Conservation (phyloP, 2,113 vertebrate species). For the Polypterus bichir region DNA sequence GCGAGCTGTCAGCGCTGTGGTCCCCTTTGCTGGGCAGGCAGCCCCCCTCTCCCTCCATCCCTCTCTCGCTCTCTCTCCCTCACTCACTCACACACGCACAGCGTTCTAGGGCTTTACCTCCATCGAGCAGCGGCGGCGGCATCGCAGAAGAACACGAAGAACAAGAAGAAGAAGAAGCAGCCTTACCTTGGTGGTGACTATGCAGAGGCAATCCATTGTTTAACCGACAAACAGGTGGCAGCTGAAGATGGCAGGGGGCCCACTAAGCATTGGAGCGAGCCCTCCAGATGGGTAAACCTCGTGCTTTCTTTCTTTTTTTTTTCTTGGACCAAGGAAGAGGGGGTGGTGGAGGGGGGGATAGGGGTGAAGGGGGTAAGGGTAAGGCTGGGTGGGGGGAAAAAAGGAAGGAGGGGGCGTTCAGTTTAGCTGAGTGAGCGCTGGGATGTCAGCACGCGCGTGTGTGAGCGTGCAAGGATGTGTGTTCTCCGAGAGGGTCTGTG, state of each 20-base stretch:
- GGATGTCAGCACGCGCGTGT: neutral
- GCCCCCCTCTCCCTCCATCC: neutral
- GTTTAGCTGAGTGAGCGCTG: neutral
- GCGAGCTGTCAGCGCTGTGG: too few relatives aligned
- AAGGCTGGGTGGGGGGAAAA: neutral
- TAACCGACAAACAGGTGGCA: slow-evolving; percentile 5
- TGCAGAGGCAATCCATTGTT: slow-evolving; percentile 10
- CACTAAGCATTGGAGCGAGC: neutral
- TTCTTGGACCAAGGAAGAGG: neutral
- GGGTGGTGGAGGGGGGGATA: neutral
- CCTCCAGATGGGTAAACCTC: neutral
- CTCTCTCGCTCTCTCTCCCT: neutral
- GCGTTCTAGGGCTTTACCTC: neutral
- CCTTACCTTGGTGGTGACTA: slow-evolving; percentile 13
- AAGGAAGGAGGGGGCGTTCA: neutral
- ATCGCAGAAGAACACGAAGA: neutral
- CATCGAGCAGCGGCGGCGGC: neutral
- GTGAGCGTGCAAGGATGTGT: neutral
- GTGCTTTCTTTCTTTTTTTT: neutral
- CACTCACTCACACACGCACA: neutral
- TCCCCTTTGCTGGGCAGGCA: neutral
- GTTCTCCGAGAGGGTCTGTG: neutral
- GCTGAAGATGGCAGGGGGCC: slow-evolving; percentile 1
- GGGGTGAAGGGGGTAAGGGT: neutral
- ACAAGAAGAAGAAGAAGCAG: neutral